phyloP scores from a whole-genome alignment of 2,888 invertebrate genomes.

The Caenorhabditis virilis region DNA sequence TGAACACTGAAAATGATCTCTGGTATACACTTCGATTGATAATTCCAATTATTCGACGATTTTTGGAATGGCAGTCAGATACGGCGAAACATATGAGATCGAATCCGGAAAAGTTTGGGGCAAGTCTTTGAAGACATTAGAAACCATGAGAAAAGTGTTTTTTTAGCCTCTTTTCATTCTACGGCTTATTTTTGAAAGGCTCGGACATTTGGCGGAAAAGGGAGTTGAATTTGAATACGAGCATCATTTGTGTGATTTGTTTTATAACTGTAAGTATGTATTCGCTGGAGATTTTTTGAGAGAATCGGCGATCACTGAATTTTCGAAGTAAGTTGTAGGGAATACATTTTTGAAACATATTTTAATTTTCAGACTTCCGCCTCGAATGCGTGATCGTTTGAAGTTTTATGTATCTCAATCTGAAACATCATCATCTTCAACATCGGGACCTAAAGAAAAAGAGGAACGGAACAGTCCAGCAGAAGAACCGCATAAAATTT shows the following conservation, averaged over 20 bases:
- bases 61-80: conserved; percentile 20
- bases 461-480: no score
- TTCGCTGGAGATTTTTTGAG: conserved; percentile 70
- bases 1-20: conserved; percentile 40
- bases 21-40: conserved; percentile 37
- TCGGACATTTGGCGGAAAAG: conserved; percentile 27
- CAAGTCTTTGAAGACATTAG: no score
- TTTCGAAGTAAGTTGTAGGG: conserved; percentile 19
- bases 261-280: conserved; percentile 72
- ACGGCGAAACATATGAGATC: conserved; percentile 11
- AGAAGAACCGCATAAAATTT: background rate
- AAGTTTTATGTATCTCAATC: conserved; percentile 36
- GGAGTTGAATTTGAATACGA: conserved; percentile 23
- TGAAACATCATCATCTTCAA: conserved; percentile 5
- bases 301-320: conserved; percentile 26
- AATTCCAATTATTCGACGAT: conserved; percentile 36
- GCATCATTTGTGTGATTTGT: conserved; percentile 61
- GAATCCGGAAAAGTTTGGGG: conserved; percentile 7
- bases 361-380: conserved; percentile 17
- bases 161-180: conserved; percentile 14
- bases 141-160: no score
- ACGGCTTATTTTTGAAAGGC: conserved; percentile 16
- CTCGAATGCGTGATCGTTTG: conserved; percentile 29
- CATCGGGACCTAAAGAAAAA: no score
- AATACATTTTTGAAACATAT: background rate